Base-by-base conservation (phyloP, 2,888 invertebrate species). In the Danaus chrysippus region DNA sequence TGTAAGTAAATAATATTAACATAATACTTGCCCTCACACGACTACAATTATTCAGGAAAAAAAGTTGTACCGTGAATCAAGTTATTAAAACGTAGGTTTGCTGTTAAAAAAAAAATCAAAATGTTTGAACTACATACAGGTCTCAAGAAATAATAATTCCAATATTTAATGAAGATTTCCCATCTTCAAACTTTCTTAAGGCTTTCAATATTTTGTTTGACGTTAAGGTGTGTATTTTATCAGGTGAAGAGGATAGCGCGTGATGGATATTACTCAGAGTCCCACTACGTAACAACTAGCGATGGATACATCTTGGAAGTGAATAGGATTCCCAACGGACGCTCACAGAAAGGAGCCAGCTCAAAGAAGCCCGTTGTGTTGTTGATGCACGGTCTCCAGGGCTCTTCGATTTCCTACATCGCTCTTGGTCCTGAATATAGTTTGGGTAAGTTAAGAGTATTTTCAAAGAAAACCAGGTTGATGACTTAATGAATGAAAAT, bases 281-380 rank as follows among this genome's bases (percentile, higher is more conserved):
- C 60, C 0, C 75, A 78, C 57, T 59, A 69, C 11, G 71, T 73
- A 44, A 62, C 60, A 3, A 78, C 78, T 1, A 46, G 60, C 6
- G 76, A 78, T 53, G 77, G 76, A 1, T 78, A 77, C 59, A 72
- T 76, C 8, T 61, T 78, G 53, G 70, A 71, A 61, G 61, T 77
- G 65, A 74, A 76, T 62, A 68, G 77, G 19, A 76, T 77, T 58
- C 77, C 78, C 1, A 66, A 67, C 44, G 69, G 70, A 34, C 69
- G 64, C 49, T 58, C 65, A 46, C 67, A 68, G 56, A 55, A 58
- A 19, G 46, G 58, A 8, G 12, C 12, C 3, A 23, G 41, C 3
- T 34, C 46, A 3, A 66, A 17, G 3, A 43, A 42, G 15, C 73
- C 76, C 0, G 70, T 73, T 10, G 73, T 76, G 10, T 69, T 77